Percentiles rank a stretch among this genome's conserved stretches.
Conservation (phyloP, 2,888 invertebrate genomes). For the Tupiocoris notatus region DNA sequence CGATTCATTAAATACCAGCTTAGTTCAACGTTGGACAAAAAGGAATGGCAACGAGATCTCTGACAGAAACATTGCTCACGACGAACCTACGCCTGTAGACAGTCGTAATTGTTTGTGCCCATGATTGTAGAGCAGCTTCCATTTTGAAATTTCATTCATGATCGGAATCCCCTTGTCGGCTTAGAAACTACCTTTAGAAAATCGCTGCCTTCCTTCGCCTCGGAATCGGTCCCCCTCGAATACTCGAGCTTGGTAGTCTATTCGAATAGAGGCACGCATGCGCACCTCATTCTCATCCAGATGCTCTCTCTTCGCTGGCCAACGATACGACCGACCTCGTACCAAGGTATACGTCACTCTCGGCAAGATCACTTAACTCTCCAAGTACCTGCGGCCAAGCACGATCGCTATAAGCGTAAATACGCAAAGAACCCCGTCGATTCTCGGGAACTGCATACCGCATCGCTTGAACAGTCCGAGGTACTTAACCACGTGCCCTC, state of each 20-base stretch:
- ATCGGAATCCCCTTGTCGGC: constrained; percentile 41
- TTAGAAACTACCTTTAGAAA: constrained; percentile 5
- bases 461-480: neutral
- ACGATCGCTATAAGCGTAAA: neutral
- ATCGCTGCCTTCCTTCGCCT: neutral
- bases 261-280: neutral
- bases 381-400: neutral
- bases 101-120: constrained; percentile 21
- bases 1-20: neutral
- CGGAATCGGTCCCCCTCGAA: neutral
- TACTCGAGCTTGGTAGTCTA: no score
- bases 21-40: neutral
- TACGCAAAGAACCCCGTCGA: no score
- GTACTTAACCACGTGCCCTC: neutral
- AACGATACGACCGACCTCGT: neutral
- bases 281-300: neutral
- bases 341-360: neutral
- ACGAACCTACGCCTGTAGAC: neutral
- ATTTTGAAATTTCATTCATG: constrained; percentile 40
- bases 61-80: neutral
- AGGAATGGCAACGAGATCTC: neutral
- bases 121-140: constrained; percentile 32
- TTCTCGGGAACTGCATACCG: neutral
- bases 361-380: neutral
- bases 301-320: neutral